phyloP scores from a whole-genome alignment of 2,113 vertebrate genomes.

The Acrocephalus kingi region DNA sequence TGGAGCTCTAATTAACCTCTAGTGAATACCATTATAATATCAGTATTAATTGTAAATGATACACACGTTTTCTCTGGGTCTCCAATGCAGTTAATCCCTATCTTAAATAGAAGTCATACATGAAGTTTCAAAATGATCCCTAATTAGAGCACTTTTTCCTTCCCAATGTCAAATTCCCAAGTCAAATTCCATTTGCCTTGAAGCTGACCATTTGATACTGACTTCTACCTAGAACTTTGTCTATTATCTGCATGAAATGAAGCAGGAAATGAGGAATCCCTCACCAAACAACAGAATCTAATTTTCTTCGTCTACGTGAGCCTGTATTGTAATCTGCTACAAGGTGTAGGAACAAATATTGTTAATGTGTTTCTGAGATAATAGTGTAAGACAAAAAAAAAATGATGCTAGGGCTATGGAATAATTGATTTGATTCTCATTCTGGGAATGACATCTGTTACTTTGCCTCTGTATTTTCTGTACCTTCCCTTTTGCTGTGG shows the following conservation, averaged over 20 bases:
- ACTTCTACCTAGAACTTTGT: background rate
- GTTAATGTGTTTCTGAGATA: background rate
- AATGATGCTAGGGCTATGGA: background rate
- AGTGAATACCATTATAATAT: background rate
- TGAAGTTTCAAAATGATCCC: background rate
- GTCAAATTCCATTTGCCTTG: background rate
- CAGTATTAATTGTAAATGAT: background rate
- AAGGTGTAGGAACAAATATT: background rate
- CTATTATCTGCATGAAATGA: background rate
- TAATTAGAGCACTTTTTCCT: background rate
- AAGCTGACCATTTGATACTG: background rate
- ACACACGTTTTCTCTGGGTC: background rate
- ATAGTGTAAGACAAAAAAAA: background rate
- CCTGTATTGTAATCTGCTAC: background rate
- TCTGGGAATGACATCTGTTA: background rate
- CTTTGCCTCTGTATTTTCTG: background rate
- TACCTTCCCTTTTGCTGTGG: background rate
- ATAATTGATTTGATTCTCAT: background rate
- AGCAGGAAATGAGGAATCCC: background rate
- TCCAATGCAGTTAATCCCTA: fast-evolving
- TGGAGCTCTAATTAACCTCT: background rate
- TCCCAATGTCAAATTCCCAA: background rate
- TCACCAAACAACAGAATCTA: background rate
- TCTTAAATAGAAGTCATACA: background rate
- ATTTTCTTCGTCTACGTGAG: background rate